phyloP scores from a whole-genome alignment of 2,888 invertebrate species.

The Cryptophagus acutangulus region DNA sequence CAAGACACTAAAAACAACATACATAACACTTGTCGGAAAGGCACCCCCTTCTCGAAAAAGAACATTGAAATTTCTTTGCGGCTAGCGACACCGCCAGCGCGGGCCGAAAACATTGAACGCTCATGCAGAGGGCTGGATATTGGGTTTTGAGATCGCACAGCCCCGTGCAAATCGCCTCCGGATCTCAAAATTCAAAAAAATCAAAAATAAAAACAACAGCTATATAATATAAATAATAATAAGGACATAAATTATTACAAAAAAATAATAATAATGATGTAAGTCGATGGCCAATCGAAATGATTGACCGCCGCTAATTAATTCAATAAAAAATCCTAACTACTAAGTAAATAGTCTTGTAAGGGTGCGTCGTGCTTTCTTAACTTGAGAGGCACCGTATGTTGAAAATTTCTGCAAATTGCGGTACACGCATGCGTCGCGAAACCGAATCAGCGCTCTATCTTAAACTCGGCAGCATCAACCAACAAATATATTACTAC shows the following conservation, averaged over 20 bases:
- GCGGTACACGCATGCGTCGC: constrained; percentile 25
- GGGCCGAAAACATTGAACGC: constrained; percentile 6
- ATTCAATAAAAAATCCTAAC: constrained; percentile 30
- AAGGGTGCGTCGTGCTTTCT: constrained; percentile 27
- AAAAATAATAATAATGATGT: too few relatives aligned
- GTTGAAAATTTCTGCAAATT: constrained; percentile 2
- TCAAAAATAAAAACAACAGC: constrained; percentile 40
- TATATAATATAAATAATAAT: constrained; percentile 45
- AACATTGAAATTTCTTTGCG: too few relatives aligned
- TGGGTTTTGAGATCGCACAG: constrained; percentile 45
- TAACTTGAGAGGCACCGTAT: constrained; percentile 16
- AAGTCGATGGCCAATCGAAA: constrained; percentile 17
- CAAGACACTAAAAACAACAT: constrained; percentile 42
- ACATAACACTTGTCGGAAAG: constrained; percentile 41
- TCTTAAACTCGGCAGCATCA: constrained; percentile 52
- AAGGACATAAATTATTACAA: constrained; percentile 40
- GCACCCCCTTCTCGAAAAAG: constrained; percentile 33
- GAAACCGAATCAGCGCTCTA: constrained; percentile 35
- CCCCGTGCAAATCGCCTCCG: constrained; percentile 36
- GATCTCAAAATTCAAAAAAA: too few relatives aligned
- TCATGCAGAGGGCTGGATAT: constrained; percentile 26
- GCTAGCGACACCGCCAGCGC: not conserved
- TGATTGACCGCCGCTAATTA: constrained; percentile 9
- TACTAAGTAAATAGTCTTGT: constrained; percentile 41
- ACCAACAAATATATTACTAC: constrained; percentile 46